These are phyloP conservation scores for Galaxea fascicularis DNA, from an alignment of 92 coral and sea anemone species.

Conservation along the genomic window DNA sequence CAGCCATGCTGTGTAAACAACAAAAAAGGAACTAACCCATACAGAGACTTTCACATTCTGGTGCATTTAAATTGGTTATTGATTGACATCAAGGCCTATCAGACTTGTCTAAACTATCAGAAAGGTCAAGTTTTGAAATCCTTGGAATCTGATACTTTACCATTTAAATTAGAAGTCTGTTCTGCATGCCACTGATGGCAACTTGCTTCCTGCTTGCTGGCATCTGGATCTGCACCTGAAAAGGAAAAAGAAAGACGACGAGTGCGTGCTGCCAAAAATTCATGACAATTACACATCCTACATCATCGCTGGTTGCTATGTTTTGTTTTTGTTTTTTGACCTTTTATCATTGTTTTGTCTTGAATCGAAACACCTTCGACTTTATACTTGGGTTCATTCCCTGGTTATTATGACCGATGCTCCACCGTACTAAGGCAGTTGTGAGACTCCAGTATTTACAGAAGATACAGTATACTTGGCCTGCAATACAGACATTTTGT, in stretches of 20 bases:
- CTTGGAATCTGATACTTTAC: slow-evolving; percentile 60
- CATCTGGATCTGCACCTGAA: slow-evolving; percentile 66
- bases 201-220: background rate
- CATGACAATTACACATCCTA: slow-evolving; percentile 6
- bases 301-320: slow-evolving; percentile 11
- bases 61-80: too few relatives aligned
- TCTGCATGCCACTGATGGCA: background rate
- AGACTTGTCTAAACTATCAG: slow-evolving; percentile 21
- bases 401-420: background rate
- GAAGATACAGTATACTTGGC: slow-evolving; percentile 68
- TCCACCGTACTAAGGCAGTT: background rate
- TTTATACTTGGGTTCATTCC: slow-evolving; percentile 15
- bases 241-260: slow-evolving; percentile 90
- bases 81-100: background rate
- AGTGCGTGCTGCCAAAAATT: slow-evolving; percentile 89
- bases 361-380: background rate
- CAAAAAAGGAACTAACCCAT: too few relatives aligned
- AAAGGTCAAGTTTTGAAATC: slow-evolving; percentile 52
- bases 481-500: slow-evolving; percentile 87
- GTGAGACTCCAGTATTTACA: slow-evolving; percentile 31
- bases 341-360: background rate
- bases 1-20: too few relatives aligned
- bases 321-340: background rate
- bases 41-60: too few relatives aligned
- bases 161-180: slow-evolving; percentile 49